Conservation (phyloP, 2,113 vertebrate species). For the Dasypus novemcinctus region DNA sequence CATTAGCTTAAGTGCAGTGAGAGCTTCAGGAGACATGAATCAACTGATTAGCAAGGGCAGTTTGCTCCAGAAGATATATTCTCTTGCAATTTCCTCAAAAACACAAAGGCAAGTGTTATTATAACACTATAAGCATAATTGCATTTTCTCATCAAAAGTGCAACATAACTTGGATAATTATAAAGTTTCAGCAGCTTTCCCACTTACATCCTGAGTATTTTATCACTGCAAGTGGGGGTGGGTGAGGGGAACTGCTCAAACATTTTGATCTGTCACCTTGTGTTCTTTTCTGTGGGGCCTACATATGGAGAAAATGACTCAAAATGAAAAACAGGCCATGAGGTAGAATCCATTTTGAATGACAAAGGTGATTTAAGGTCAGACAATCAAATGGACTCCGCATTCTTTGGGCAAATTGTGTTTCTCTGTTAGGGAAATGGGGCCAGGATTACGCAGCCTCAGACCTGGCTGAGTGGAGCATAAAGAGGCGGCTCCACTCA, state of each 20-base stretch:
- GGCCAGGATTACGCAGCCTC: too few species aligned
- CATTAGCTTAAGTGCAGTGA: neutral
- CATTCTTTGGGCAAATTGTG: neutral
- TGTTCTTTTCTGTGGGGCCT: neutral
- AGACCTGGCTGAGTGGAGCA: neutral
- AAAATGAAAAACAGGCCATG: neutral
- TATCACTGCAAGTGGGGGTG: neutral
- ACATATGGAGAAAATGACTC: neutral
- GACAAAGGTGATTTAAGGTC: neutral
- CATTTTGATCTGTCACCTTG: neutral
- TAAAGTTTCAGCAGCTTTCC: neutral
- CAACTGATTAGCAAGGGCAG: neutral
- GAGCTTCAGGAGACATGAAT: neutral
- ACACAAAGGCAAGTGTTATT: neutral
- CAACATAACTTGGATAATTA: neutral
- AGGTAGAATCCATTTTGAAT: neutral
- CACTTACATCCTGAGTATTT: neutral
- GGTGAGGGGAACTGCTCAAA: neutral
- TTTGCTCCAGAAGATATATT: neutral
- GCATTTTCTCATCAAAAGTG: constrained; percentile 29
- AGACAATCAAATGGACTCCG: neutral
- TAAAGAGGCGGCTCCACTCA: neutral
- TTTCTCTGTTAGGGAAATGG: neutral
- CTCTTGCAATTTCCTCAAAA: neutral
- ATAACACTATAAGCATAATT: neutral